phyloP scores from a whole-genome alignment of 2,797 vertebrate genomes.

The Leptoclinus maculatus region DNA sequence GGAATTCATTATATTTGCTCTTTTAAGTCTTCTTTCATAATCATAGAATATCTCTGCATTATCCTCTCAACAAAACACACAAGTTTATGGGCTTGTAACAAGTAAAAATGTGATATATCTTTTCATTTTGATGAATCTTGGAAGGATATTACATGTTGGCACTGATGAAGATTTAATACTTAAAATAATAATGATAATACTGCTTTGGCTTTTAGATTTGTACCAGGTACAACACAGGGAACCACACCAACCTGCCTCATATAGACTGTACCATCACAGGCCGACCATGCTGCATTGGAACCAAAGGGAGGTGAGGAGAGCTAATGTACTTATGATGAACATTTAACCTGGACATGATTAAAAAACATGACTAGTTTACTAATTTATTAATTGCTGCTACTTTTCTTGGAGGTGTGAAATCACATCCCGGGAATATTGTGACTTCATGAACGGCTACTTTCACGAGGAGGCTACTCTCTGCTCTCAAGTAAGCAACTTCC shows the following conservation, averaged over 20 bases:
- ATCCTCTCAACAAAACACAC: neutral
- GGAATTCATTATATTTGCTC: neutral
- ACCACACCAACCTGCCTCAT: slow-evolving; percentile 96
- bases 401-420: slow-evolving; percentile 92
- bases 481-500: slow-evolving; percentile 89
- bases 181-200: neutral
- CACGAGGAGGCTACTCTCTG: slow-evolving; percentile 97
- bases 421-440: slow-evolving; percentile 98
- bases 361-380: neutral
- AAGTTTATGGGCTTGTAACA: neutral
- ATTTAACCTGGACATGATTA: neutral
- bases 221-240: slow-evolving; percentile 92
- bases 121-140: neutral
- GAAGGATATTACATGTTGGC: neutral
- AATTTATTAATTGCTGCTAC: neutral
- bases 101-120: neutral
- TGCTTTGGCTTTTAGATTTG: slow-evolving; percentile 84
- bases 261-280: slow-evolving; percentile 94
- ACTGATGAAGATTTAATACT: neutral
- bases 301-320: slow-evolving; percentile 90
- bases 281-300: slow-evolving; percentile 95
- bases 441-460: slow-evolving; percentile 98
- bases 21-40: neutral
- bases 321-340: neutral
- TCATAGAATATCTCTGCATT: neutral